A percentile compares a stretch with the other conserved stretches of the same genome.
These are phyloP conservation scores for Xiphorhynchus elegans DNA, from an alignment of 2,113 vertebrate genomes.

Conservation along the genomic window DNA sequence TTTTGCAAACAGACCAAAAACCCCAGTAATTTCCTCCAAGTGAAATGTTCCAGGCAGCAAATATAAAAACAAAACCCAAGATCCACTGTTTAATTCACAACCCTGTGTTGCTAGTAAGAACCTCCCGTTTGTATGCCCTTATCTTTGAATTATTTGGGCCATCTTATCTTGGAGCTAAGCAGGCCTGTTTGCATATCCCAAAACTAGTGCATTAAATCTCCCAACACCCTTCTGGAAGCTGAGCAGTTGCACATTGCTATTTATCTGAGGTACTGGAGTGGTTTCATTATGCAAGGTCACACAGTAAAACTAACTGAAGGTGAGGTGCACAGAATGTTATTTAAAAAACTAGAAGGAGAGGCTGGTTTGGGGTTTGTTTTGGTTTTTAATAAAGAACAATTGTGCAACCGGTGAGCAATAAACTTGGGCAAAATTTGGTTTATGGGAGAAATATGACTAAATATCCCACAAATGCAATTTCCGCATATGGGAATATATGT, in stretches of 20 bases:
- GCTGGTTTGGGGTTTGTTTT: no score
- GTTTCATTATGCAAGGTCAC: conserved; percentile 9
- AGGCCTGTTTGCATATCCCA: conserved; percentile 5
- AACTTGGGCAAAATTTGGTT: neutral
- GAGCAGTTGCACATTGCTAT: neutral
- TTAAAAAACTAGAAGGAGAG: neutral
- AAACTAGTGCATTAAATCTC: conserved; percentile 5
- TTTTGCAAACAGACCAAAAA: neutral
- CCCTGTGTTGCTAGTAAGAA: neutral
- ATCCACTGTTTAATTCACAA: neutral
- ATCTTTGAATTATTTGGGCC: conserved; percentile 40
- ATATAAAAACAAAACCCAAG: neutral
- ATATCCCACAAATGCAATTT: conserved; percentile 17
- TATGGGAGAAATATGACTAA: conserved; percentile 24
- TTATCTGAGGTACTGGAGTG: neutral
- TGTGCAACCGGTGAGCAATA: conserved; percentile 28
- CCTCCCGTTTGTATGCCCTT: neutral
- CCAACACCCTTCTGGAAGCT: conserved; percentile 9
- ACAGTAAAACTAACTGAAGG: conserved; percentile 8
- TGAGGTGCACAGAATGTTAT: neutral
- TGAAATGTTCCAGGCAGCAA: neutral
- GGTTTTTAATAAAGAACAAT: conserved; percentile 37
- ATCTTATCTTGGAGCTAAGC: conserved; percentile 31
- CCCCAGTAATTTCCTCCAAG: neutral
- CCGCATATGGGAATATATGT: neutral